These are phyloP conservation scores for Agrotis ipsilon DNA, from an alignment of 2,888 invertebrate genomes.

Conservation along the genomic window DNA sequence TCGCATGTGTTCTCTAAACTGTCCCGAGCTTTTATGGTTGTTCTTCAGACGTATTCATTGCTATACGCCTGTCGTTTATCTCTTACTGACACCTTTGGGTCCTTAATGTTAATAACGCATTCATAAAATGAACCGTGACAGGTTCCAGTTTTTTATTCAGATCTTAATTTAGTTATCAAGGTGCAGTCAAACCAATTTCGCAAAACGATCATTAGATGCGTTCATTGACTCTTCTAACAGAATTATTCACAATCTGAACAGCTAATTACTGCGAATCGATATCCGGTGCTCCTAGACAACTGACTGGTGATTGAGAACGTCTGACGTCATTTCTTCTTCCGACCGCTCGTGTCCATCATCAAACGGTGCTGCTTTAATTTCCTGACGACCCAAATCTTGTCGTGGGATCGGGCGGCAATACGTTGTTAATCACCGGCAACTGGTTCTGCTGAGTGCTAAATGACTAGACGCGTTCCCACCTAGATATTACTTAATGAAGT, in stretches of 20 bases:
- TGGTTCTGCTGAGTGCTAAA: slow-evolving; percentile 53
- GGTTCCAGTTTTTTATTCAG: slow-evolving; percentile 34
- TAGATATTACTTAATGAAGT: slow-evolving; percentile 61
- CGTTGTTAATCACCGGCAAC: slow-evolving; percentile 56
- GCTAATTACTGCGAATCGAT: slow-evolving; percentile 64
- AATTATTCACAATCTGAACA: slow-evolving; percentile 33
- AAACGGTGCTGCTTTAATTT: slow-evolving; percentile 52
- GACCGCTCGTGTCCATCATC: slow-evolving; percentile 30
- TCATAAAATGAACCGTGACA: slow-evolving; percentile 19
- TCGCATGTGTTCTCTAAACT: slow-evolving; percentile 53
- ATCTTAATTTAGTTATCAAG: slow-evolving; percentile 42
- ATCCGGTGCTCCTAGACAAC: slow-evolving; percentile 65
- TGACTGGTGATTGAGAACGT: slow-evolving; percentile 58
- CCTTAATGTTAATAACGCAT: slow-evolving; percentile 12
- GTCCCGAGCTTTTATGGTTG: slow-evolving; percentile 36
- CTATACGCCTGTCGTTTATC: slow-evolving; percentile 29
- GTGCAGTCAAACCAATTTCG: slow-evolving; percentile 44
- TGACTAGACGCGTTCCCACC: slow-evolving; percentile 56
- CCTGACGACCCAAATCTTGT: slow-evolving; percentile 59
- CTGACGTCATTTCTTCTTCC: slow-evolving; percentile 66
- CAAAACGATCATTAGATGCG: slow-evolving; percentile 37
- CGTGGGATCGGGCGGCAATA: slow-evolving; percentile 66
- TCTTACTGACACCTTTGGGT: slow-evolving; percentile 25
- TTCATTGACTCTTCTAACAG: slow-evolving; percentile 38
- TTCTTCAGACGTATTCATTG: slow-evolving; percentile 33